Base-by-base conservation (phyloP, 2,797 vertebrate genomes). In the Silurus aristotelis region DNA sequence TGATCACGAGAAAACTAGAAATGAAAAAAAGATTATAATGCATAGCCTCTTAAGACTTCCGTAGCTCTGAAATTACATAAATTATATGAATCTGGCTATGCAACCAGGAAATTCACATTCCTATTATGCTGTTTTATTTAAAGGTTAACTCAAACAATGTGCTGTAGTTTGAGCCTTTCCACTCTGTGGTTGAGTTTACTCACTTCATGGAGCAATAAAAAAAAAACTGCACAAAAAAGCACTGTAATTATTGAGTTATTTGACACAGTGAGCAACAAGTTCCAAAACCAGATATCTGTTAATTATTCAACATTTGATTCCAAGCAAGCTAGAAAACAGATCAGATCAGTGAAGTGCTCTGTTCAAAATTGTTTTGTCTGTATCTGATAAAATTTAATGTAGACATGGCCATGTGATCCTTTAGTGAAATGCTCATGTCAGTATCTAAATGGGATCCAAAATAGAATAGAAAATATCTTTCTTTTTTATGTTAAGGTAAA, bases 361-460 rank as follows among this genome's bases (percentile, higher is more conserved):
- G 20, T 77, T 83, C 38, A 63, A 56, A 78, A 83, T 83, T 78
- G 64, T 86, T 86, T 83, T 71, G 70, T 80, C 25, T 67, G 80
- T 87, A 83, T 83, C 76, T 80, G 68, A 73, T 79, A 46, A n/a
- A 22, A 78, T 70, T 61, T 64, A 20, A 22, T 64, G 48, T 20
- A 46, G 73, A 71, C 72, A 73, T 38, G 25, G 43, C 64, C 52
- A 79, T 63, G 66, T 83, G 25, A 83, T 70, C 22, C 15, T 80
- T 80, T 72, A 8, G 52, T 60, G 20, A 85, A 76, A 76, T 66
- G 75, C 52, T 46, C 76, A 48, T 86, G 75, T 66, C 75, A 56
- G 82, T n/a, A 20, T 77, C 48, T 82, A 61, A 83, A 79, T 22
- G 17, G 19, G 4, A 64, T 79, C 46, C 73, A 83, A 46, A 66